Base-by-base conservation (phyloP, 2,888 invertebrate species). In the Merodon equestris region DNA sequence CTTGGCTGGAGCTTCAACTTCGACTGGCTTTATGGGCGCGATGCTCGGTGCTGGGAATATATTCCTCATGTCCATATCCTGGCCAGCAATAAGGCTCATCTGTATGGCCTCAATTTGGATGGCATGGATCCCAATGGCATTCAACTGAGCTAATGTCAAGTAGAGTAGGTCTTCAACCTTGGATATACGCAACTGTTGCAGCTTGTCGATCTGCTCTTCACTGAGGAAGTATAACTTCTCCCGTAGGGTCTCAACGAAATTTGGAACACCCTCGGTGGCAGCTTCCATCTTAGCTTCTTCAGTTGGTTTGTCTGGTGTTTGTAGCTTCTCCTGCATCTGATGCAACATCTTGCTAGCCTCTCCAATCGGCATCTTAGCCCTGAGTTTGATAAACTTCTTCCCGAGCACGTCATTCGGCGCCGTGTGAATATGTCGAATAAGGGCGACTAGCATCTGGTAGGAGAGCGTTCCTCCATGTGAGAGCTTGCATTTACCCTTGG, bases 61-160 rank as follows among this genome's bases (percentile, higher is more conserved):
- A 64, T 18, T 64, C 27, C 74, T 60, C 79, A 79, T 79, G 48
- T 79, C 79, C 1, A 48, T 61, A 14, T 79, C 79, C 13, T 70
- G 38, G 10, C 58, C 64, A 9, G 48, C 40, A 12, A 58, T 54
- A 13, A 74, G 14, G 48, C 54, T 70, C 73, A 50, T 64, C 64
- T 68, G 79, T 13, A 79, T 68, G 19, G 79, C 68, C 50, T 79
- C 73, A 51, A 79, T 64, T 64, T 79, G 74, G 34, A 44, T 64
- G 7, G 74, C 68, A 60, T 60, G 54, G 56, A 79, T 79, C 1
- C 74, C 79, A 51, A 79, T 74, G 10, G 40, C 58, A 60, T 70
- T 79, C 42, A 79, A 47, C 14, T 79, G 79, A 15, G 68, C 68
- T 36, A 79, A 19, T 9, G 68, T 79, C 17, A 79, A 40, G 18